Conservation (phyloP, 1,140 invertebrate genomes). For the Idris sp. region DNA sequence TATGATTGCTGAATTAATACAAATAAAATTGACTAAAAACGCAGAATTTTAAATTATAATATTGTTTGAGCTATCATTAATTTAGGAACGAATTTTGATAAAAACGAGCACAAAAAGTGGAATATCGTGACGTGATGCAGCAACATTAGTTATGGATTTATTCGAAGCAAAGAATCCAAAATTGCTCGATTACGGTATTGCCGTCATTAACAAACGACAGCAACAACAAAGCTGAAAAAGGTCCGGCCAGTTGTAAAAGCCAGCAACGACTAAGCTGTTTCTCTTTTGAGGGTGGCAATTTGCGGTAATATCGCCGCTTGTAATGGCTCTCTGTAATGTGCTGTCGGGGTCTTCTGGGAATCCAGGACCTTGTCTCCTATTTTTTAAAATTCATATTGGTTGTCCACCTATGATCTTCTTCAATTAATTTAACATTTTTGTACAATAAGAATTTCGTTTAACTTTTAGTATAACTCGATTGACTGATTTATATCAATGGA, state of each 20-base stretch:
- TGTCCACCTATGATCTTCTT: too few relatives aligned
- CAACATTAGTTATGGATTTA: slow-evolving; percentile 77
- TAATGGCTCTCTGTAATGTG: slow-evolving; percentile 68
- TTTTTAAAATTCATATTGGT: slow-evolving; percentile 44
- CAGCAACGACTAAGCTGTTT: slow-evolving; percentile 67
- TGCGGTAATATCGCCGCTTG: slow-evolving; percentile 77
- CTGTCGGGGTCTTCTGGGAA: slow-evolving; percentile 65
- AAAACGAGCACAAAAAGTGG: slow-evolving; percentile 12
- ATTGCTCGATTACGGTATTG: slow-evolving; percentile 77
- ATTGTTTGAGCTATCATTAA: too few relatives aligned
- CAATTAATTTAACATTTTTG: too few relatives aligned
- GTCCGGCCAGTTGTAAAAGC: slow-evolving; percentile 71
- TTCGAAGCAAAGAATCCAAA: slow-evolving; percentile 71
- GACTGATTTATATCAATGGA: too few relatives aligned
- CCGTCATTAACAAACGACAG: slow-evolving; percentile 60
- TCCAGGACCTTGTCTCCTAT: slow-evolving; percentile 40
- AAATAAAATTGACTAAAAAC: too few relatives aligned
- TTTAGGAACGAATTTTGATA: slow-evolving; percentile 8
- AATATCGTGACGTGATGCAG: slow-evolving; percentile 44
- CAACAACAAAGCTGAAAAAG: slow-evolving; percentile 48
- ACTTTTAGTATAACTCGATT: too few relatives aligned
- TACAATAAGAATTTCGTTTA: too few relatives aligned
- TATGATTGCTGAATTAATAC: too few relatives aligned
- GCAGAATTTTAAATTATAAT: too few relatives aligned
- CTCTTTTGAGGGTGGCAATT: slow-evolving; percentile 78